Evolutionary conservation across 2,113 vertebrate species (phyloP).

Genomic region (Oxyura jamaicensis): DNA sequence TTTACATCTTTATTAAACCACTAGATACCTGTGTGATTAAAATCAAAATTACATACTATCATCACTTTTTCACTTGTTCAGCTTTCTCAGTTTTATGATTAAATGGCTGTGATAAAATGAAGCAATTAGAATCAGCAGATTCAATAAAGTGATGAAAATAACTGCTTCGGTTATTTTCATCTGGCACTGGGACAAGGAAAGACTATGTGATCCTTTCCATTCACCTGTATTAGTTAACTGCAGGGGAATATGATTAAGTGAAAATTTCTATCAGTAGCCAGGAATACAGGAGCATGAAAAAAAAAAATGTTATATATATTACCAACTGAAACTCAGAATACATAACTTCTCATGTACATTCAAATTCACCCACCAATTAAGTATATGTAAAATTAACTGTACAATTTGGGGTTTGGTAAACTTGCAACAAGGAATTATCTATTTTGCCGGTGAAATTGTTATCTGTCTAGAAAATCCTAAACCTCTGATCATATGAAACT

Average conservation of each 20-base stretch:
- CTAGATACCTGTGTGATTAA: background rate
- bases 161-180: background rate
- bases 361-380: background rate
- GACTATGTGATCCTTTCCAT: background rate
- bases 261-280: background rate
- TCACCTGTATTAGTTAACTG: background rate
- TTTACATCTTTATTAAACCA: background rate
- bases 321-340: background rate
- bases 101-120: background rate
- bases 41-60: background rate
- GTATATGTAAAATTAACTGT: background rate
- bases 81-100: background rate
- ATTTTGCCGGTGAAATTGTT: background rate
- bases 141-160: background rate
- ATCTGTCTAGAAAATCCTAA: background rate
- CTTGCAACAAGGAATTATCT: background rate
- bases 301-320: background rate
- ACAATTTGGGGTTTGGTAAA: background rate
- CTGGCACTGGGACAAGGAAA: background rate
- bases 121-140: background rate
- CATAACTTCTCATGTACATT: background rate
- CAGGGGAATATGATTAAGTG: background rate
- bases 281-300: background rate
- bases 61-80: background rate
- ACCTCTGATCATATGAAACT: background rate